Conservation (phyloP, 2,113 vertebrate species). For the Monopterus albus region DNA sequence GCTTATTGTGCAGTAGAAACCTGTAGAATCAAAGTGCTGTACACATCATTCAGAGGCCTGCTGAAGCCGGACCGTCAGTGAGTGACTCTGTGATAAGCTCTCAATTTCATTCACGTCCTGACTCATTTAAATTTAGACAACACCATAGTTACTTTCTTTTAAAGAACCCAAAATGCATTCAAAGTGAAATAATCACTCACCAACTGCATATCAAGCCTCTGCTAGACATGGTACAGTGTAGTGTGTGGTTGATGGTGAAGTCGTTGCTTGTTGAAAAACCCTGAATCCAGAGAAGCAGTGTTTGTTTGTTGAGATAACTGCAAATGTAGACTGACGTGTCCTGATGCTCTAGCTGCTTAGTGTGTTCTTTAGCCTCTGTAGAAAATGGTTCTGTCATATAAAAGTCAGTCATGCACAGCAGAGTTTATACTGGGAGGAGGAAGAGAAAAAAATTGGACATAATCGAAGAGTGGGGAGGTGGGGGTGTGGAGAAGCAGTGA, state of each 20-base stretch:
- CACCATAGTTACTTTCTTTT: constrained; percentile 8
- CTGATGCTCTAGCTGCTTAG: constrained; percentile 72
- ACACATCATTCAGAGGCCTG: constrained; percentile 2
- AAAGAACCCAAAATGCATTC: constrained; percentile 20
- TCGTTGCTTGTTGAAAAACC: constrained; percentile 32
- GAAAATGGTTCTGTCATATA: constrained; percentile 72
- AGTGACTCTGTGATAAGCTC: background rate
- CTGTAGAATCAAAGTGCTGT: background rate
- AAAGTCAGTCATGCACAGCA: constrained; percentile 61
- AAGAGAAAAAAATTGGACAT: constrained; percentile 36
- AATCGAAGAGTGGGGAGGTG: background rate
- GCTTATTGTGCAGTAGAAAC: background rate
- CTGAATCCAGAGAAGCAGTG: constrained; percentile 36
- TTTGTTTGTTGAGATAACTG: constrained; percentile 28
- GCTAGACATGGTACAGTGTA: background rate
- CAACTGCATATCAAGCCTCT: constrained; percentile 9
- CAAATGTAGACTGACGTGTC: constrained; percentile 52
- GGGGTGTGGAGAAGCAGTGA: background rate
- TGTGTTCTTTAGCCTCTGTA: constrained; percentile 64
- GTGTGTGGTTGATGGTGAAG: constrained; percentile 41
- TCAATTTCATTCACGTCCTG: constrained; percentile 12
- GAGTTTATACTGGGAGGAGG: constrained; percentile 38
- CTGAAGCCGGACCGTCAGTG: too few species aligned
- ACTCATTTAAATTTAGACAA: constrained; percentile 14
- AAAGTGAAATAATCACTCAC: constrained; percentile 38